Evolutionary conservation across 2,888 invertebrate species (phyloP).

Genomic region (Mesorhabditis belari): DNA sequence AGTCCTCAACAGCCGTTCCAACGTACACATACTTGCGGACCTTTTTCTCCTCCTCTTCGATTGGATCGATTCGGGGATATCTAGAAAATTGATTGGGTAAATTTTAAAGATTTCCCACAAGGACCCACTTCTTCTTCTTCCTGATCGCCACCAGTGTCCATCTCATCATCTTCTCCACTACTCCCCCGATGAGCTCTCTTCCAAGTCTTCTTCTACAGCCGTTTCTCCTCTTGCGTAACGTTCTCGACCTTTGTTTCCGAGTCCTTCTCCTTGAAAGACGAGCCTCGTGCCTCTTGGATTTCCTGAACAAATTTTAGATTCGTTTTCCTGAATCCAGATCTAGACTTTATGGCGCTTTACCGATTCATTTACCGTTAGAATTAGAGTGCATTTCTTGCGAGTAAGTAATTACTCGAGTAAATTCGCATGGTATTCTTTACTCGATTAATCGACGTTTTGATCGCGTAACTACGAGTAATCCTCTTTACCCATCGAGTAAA

Average conservation of each 20-base stretch:
- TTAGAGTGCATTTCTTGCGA: no score
- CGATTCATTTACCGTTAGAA: no score
- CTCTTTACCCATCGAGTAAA: no score
- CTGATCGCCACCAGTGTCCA: slow-evolving; percentile 5
- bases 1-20: slow-evolving; percentile 14
- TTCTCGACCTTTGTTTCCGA: not conserved
- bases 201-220: not conserved
- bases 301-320: not conserved
- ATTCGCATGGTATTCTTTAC: no score
- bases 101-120: not conserved
- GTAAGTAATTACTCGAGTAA: no score
- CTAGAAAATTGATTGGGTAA: not conserved
- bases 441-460: no score
- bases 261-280: not conserved
- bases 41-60: slow-evolving; percentile 14
- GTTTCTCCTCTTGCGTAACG: not conserved
- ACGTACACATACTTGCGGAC: slow-evolving; percentile 14
- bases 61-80: no score
- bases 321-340: not conserved
- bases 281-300: not conserved
- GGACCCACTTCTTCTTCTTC: not conserved
- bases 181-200: not conserved
- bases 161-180: not conserved
- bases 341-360: no score
- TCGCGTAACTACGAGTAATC: no score